These are phyloP conservation scores for Malurus melanocephalus DNA, from an alignment of 2,113 vertebrate genomes.

Conservation along the genomic window DNA sequence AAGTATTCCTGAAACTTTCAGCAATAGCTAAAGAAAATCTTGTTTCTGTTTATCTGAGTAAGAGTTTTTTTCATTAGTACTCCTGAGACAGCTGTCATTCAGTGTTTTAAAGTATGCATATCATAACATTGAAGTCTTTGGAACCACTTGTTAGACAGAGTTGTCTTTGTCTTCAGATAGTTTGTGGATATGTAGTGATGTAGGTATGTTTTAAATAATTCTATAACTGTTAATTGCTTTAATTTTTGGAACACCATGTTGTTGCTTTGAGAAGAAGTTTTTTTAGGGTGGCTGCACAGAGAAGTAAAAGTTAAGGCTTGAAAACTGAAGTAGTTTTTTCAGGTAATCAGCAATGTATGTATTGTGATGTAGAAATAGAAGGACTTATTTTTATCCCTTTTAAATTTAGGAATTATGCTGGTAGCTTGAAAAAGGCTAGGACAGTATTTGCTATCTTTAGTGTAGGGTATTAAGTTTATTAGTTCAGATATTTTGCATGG, in stretches of 20 bases:
- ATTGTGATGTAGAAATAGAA: constrained; percentile 71
- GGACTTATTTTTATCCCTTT: constrained; percentile 68
- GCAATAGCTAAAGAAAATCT: constrained; percentile 74
- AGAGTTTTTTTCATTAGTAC: constrained; percentile 62
- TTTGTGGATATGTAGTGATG: constrained; percentile 57
- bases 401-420: constrained; percentile 54
- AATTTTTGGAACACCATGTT: constrained; percentile 62
- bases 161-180: constrained; percentile 65
- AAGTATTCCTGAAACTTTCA: constrained; percentile 78
- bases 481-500: constrained; percentile 79
- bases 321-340: constrained; percentile 70
- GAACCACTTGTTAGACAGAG: constrained; percentile 68
- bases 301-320: constrained; percentile 64
- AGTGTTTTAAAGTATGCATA: constrained; percentile 69
- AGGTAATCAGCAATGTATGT: constrained; percentile 73
- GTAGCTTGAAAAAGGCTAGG: constrained; percentile 67
- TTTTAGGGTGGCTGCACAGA: constrained; percentile 63
- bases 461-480: constrained; percentile 70
- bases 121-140: constrained; percentile 66
- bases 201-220: constrained; percentile 68
- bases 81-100: constrained; percentile 65
- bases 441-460: constrained; percentile 63
- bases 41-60: constrained; percentile 67
- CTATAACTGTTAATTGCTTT: constrained; percentile 62
- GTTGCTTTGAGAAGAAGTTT: constrained; percentile 61